A percentile compares a stretch with the other conserved stretches of the same genome.
These are phyloP conservation scores for Orius laevigatus DNA, from an alignment of 1,140 invertebrate genomes.

Conservation along the genomic window DNA sequence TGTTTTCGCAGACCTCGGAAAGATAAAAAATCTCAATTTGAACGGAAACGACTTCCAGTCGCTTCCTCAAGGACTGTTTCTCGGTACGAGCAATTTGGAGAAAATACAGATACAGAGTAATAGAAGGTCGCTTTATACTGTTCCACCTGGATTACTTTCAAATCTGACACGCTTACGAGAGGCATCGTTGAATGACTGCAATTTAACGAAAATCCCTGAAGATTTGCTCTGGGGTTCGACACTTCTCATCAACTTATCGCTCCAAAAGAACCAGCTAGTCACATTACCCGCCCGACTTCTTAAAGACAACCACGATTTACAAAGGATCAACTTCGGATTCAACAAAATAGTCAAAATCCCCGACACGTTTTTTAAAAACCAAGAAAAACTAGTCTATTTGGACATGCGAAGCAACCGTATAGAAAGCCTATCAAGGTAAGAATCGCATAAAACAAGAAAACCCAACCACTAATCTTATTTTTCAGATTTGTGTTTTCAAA, in stretches of 20 bases:
- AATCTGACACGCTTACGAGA: constrained; percentile 34
- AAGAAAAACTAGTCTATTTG: constrained; percentile 1
- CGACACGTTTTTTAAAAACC: neutral
- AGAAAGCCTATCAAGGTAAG: constrained; percentile 2
- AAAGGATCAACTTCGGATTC: constrained; percentile 31
- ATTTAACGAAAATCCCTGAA: constrained; percentile 32
- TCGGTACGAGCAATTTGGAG: constrained; percentile 32
- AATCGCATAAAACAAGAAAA: no score
- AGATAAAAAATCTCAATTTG: constrained; percentile 39
- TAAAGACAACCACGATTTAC: constrained; percentile 25
- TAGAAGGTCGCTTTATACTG: constrained; percentile 31
- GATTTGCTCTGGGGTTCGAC: constrained; percentile 38
- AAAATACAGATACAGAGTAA: constrained; percentile 37
- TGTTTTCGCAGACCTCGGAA: constrained; percentile 37
- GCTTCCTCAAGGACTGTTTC: constrained; percentile 38
- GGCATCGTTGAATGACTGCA: constrained; percentile 31
- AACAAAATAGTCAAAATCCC: constrained; percentile 32
- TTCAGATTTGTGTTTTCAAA: neutral
- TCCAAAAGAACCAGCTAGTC: constrained; percentile 36
- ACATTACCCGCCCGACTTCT: constrained; percentile 36
- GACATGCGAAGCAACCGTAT: neutral
- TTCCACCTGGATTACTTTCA: constrained; percentile 36
- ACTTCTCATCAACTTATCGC: constrained; percentile 33
- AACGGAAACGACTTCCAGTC: constrained; percentile 38
- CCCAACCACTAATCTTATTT: no score